phyloP scores from a whole-genome alignment of 2,113 vertebrate genomes.

The Hyperopisus bebe region DNA sequence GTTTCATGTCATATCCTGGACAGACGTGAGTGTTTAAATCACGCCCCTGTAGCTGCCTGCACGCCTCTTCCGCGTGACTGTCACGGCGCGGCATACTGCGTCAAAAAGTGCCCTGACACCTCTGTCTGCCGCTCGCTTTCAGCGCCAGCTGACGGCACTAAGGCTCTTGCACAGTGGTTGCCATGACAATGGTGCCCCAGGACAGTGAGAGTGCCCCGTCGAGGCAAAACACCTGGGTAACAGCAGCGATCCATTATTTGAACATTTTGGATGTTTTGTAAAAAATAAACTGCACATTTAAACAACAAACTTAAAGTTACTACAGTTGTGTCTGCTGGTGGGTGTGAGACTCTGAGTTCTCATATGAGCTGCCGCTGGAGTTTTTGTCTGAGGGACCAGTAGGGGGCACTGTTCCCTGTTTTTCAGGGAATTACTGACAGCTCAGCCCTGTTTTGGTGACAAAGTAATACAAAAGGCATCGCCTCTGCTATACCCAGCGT shows the following conservation, averaged over 20 bases:
- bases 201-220: not conserved
- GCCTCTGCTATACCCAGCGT: not conserved
- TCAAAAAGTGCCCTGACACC: not conserved
- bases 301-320: not conserved
- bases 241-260: not conserved
- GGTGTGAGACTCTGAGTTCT: not conserved
- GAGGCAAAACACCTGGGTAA: conserved; percentile 13
- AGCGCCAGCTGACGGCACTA: too few relatives aligned
- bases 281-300: not conserved
- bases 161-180: not conserved
- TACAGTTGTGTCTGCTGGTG: not conserved
- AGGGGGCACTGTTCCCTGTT: not conserved
- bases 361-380: too few relatives aligned
- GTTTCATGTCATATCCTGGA: not conserved
- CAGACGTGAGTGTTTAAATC: not conserved
- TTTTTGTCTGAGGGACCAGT: not conserved
- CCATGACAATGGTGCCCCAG: not conserved
- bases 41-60: not conserved
- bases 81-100: not conserved
- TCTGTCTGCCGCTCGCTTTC: not conserved
- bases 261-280: not conserved
- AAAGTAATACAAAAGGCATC: not conserved
- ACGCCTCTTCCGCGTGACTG: not conserved
- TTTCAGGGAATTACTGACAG: not conserved
- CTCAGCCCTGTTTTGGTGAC: not conserved